Evolutionary conservation across 2,888 invertebrate genomes (phyloP).

Genomic region (Deilephila porcellus): DNA sequence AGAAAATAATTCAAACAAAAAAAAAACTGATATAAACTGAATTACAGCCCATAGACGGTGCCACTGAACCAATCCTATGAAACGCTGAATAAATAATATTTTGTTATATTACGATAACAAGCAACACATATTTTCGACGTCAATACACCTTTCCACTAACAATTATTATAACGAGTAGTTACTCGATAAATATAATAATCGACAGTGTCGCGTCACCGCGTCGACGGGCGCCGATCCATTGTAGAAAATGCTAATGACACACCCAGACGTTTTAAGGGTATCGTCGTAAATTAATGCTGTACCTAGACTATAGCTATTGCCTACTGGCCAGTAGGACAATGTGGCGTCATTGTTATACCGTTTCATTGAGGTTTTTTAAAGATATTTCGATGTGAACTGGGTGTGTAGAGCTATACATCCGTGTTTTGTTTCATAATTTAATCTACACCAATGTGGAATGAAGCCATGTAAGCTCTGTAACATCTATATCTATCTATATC

Average conservation of each 20-base stretch:
- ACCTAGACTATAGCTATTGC: conserved; percentile 1
- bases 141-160: background rate
- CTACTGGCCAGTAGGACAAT: background rate
- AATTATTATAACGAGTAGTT: background rate
- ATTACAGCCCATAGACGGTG: too few relatives aligned
- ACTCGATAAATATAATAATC: conserved; percentile 11
- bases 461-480: too few relatives aligned
- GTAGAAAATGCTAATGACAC: conserved; percentile 80
- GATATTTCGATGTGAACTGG: background rate
- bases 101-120: too few relatives aligned
- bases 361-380: background rate
- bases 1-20: too few relatives aligned
- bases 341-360: background rate
- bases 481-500: too few relatives aligned
- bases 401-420: too few relatives aligned
- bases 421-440: too few relatives aligned
- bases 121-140: background rate
- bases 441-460: too few relatives aligned
- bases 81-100: too few relatives aligned
- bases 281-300: conserved; percentile 42
- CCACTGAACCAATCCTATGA: too few relatives aligned
- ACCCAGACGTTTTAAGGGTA: conserved; percentile 68
- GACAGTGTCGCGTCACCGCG: conserved; percentile 50
- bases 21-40: too few relatives aligned
- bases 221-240: conserved; percentile 62